Conservation (phyloP, 2,113 vertebrate species). For the Xenopus borealis region DNA sequence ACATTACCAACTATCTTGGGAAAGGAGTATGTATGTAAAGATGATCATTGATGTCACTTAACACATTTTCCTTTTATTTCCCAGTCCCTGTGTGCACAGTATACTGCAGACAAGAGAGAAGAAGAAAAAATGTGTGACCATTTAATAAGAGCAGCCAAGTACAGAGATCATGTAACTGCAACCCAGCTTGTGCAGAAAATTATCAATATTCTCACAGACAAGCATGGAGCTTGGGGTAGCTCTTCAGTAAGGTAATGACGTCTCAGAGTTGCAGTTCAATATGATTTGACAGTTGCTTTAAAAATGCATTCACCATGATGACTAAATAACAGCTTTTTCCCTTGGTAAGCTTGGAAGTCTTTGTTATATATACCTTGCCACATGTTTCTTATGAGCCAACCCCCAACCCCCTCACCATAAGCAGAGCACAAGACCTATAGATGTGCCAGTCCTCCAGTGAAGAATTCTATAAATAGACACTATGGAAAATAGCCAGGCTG, state of each 20-base stretch:
- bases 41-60: too few species aligned
- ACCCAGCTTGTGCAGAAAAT: constrained; percentile 97
- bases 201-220: constrained; percentile 93
- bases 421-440: too few species aligned
- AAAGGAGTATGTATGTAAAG: too few species aligned
- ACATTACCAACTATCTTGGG: too few species aligned
- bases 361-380: too few species aligned
- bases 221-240: constrained; percentile 92
- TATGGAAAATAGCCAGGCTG: too few species aligned
- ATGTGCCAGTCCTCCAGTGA: too few species aligned
- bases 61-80: not conserved
- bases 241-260: constrained; percentile 77
- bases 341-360: too few species aligned
- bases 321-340: not conserved
- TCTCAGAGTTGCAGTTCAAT: not conserved
- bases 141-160: constrained; percentile 91
- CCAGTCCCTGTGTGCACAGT: constrained; percentile 91
- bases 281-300: not conserved
- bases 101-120: constrained; percentile 90
- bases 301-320: not conserved
- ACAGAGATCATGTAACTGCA: constrained; percentile 91
- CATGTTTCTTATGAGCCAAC: too few species aligned
- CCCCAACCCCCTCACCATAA: too few species aligned
- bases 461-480: too few species aligned
- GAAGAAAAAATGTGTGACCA: constrained; percentile 98